Base-by-base conservation (phyloP, 2,113 vertebrate species). In the Ammodytes dubius region DNA sequence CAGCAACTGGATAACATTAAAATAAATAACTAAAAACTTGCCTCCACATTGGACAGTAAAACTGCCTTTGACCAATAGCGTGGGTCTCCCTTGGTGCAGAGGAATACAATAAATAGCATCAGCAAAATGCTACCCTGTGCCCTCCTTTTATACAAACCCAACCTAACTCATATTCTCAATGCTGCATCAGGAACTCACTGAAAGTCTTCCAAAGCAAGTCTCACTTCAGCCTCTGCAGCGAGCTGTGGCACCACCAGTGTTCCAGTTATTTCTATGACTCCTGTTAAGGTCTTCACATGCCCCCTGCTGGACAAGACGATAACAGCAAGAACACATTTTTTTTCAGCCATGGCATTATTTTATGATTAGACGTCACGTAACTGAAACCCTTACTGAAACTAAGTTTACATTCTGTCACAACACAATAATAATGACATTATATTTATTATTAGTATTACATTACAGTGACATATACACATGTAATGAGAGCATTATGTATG, bases 271-370 rank as follows among this genome's bases (percentile, higher is more conserved):
- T 84, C 65, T 12, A 52, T 40, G 13, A 11, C 17, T 50, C 15
- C 15, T 13, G 49, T 19, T 56, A 10, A 47, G 59, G 85, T 63
- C 60, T 42, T 58, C 49, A 53, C 1, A 17, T 54, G 85, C 83
- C 89, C 46, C 63, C 91, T 87, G 15, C 46, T 71, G 91, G 88
- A 67, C 70, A 68, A 15, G 5, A 40, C 2, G 6, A 14, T 11
- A 65, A 75, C 0, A 11, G 37, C 70, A 85, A 15, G 35, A 56
- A 12, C 27, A n/a, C 3, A 5, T 47, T 66, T 66, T 37, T 27
- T 27, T 27, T 27, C 27, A 27, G 9, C 6, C 5, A 9, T 46
- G 40, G 27, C 17, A n/a, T n/a, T 14, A 45, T n/a, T 67, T 50
- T 7, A 40, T 52, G 9, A 59, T 13, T 6, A 46, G 13, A 68